Base-by-base conservation (phyloP, 2,797 vertebrate species). In the Kryptopterus vitreolus region DNA sequence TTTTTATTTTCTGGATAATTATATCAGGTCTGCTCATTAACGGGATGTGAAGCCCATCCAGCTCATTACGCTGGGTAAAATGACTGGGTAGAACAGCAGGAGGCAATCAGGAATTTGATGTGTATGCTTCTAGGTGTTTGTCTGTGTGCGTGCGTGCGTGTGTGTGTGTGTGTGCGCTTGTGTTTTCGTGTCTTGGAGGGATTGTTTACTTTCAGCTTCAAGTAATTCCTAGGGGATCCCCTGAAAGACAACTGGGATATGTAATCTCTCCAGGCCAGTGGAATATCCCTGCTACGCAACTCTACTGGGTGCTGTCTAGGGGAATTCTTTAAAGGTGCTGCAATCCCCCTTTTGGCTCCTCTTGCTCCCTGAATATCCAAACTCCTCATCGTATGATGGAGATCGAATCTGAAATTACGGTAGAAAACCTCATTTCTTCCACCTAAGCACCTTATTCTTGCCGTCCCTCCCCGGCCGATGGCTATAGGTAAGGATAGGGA, bases 71-170 rank as follows among this genome's bases (percentile, higher is more conserved):
- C 35, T 69, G 31, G 46, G 5, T 68, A 46, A 43, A 71, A 79
- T 59, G 74, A 79, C 53, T 43, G 71, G 78, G 43, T 50, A 69
- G 31, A 75, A 26, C 55, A 75, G 81, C 63, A 78, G 76, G 81
- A 82, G 33, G 57, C n/a, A 24, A 53, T 81, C 57, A 63, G 48
- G 72, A 69, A 57, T n/a, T 53, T 69, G 72, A 66, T 74, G 35
- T 57, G 35, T 66, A 50, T 57, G 38, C 48, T 16, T 66, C n/a
- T 59, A 24, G 12, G 76, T 76, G 43, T 74, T 38, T 38, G 38
- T 77, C 10, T 77, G 66, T 77, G 35, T 31, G 48, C 10, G 13
- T 68, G n/a, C 48, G n/a, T 50, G n/a, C 48, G 78, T 58, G 72
- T 59, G 68, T 46, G 29, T 68, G 70, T 72, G 46, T 43, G 46